Base-by-base conservation (phyloP, 2,113 vertebrate genomes). In the Scopus umbretta region DNA sequence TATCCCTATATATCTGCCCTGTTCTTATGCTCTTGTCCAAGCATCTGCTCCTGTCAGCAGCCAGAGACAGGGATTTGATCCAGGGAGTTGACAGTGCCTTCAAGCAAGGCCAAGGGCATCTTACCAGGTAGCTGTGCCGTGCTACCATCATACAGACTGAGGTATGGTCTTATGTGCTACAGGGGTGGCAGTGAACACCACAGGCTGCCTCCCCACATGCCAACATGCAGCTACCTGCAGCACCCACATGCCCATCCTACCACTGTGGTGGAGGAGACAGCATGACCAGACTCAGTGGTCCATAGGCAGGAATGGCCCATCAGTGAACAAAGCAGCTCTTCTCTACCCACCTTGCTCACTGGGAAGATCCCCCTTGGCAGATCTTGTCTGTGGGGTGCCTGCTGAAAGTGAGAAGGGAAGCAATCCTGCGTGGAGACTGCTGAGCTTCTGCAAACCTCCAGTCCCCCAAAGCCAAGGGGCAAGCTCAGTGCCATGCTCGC, bases 341-440 rank as follows among this genome's bases (percentile, higher is more conserved):
- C 43, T 30, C 45, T 36, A 61, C 45, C 55, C 1, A 0, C 3
- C 11, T 21, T 5, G 1, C 38, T 52, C 4, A 0, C 55, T 22
- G 21, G 29, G 62, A 61, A 53, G 62, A 25, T 53, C 23, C 2
- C 16, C 21, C 19, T 30, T 52, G 34, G 19, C 4, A 4, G 45
- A 61, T n/a, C 34, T 17, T 0, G 0, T 11, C 81, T 10, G 23
- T 25, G 43, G 11, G 22, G 14, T 4, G 0, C 22, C 81, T 58
- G 66, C 58, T 52, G 68, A 58, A 18, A 66, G n/a, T 2, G 1
- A 29, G 43, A 65, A 36, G 36, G 68, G 32, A 32, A 50, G 26
- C 23, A 47, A 19, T 20, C 49, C 47, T 26, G 25, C 0, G 1
- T 3, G 2, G 4, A 2, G 22, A 45, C 12, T 45, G 61, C 52